Conservation (phyloP, 2,113 vertebrate species). For the Melanostigma gelatinosum region DNA sequence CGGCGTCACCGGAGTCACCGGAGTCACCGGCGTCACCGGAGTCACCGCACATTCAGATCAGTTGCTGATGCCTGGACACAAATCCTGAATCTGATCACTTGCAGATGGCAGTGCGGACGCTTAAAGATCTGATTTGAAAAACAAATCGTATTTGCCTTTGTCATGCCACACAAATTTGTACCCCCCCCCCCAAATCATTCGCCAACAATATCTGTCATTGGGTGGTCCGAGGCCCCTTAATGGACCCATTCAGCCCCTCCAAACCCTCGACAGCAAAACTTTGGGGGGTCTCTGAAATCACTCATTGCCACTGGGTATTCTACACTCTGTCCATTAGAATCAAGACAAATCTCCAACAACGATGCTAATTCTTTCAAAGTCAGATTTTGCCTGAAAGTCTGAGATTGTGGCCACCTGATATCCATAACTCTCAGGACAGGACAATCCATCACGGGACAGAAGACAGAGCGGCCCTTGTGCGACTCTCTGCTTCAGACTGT, state of each 20-base stretch:
- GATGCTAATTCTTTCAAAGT: slow-evolving; percentile 52
- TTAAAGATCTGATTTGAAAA: neutral
- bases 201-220: slow-evolving; percentile 14
- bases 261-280: too few relatives aligned
- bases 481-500: slow-evolving; percentile 63
- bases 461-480: slow-evolving; percentile 73
- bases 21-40: too few relatives aligned
- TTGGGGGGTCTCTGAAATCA: too few relatives aligned
- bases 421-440: slow-evolving; percentile 56
- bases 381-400: slow-evolving; percentile 40
- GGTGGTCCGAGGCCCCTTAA: neutral
- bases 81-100: too few relatives aligned
- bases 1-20: too few relatives aligned
- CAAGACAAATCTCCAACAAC: slow-evolving; percentile 46
- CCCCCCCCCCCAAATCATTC: neutral
- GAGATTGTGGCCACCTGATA: slow-evolving; percentile 73
- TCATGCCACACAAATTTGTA: slow-evolving; percentile 24
- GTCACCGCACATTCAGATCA: too few relatives aligned
- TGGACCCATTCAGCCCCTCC: neutral
- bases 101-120: too few relatives aligned
- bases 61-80: too few relatives aligned
- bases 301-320: neutral
- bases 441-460: slow-evolving; percentile 35
- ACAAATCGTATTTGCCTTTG: too few relatives aligned
- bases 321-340: slow-evolving; percentile 11